A percentile compares a stretch with the other conserved stretches of the same genome.
Evolutionary conservation across 2,113 vertebrate species (phyloP).

Genomic region (Chaetodon auriga): DNA sequence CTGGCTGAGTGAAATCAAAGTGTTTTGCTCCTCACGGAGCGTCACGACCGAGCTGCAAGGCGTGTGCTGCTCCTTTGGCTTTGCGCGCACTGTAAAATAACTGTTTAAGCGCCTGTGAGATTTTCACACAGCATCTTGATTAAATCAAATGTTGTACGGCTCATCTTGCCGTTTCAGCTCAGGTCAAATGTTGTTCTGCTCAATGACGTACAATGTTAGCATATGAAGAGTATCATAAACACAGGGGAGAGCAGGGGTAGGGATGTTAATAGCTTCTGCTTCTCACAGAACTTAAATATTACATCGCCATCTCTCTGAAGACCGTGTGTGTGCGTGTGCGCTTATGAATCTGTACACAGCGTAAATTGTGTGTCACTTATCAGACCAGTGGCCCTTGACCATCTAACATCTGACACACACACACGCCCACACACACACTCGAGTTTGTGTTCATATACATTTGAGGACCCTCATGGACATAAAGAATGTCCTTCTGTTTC

Average conservation of each 20-base stretch:
- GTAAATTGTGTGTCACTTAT: slow-evolving; percentile 33
- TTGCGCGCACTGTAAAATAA: slow-evolving; percentile 26
- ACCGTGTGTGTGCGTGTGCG: background rate
- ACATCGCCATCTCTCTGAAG: slow-evolving; percentile 21
- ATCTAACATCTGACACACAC: slow-evolving; percentile 28
- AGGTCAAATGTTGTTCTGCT: slow-evolving; percentile 22
- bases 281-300: slow-evolving; percentile 47
- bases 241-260: slow-evolving; percentile 9
- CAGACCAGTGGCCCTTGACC: slow-evolving; percentile 41
- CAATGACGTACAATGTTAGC: background rate
- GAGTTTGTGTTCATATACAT: background rate
- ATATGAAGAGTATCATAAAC: slow-evolving; percentile 32
- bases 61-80: slow-evolving; percentile 21
- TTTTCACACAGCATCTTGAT: slow-evolving; percentile 31
- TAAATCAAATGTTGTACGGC: slow-evolving; percentile 44
- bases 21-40: slow-evolving; percentile 46
- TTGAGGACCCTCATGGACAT: background rate
- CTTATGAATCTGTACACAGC: slow-evolving; percentile 1
- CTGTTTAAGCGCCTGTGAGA: slow-evolving; percentile 28
- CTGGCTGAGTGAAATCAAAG: slow-evolving; percentile 60
- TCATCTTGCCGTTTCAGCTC: slow-evolving; percentile 29
- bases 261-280: slow-evolving; percentile 48
- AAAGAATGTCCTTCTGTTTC: background rate
- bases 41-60: slow-evolving; percentile 57
- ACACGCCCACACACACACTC: slow-evolving; percentile 10